These are phyloP conservation scores for Bombyx mandarina DNA, from an alignment of 1,140 invertebrate genomes.

Conservation along the genomic window DNA sequence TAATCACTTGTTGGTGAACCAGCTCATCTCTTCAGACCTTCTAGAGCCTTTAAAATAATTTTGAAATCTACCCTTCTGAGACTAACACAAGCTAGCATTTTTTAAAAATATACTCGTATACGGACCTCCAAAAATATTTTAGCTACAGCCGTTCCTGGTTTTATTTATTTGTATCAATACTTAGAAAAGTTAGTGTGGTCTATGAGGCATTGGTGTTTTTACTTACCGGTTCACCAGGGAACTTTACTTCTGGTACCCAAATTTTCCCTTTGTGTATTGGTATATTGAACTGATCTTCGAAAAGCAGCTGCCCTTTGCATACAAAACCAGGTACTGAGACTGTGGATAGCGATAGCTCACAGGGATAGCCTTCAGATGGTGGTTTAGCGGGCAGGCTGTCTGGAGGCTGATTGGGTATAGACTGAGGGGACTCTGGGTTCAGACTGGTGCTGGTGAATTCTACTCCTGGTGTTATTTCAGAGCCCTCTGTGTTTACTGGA, in stretches of 20 bases:
- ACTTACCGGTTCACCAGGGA: constrained; percentile 58
- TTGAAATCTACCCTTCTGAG: no score
- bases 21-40: no score
- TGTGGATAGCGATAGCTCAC: constrained; percentile 34
- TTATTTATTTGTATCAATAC: no score
- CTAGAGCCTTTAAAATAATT: no score
- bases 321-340: constrained; percentile 45
- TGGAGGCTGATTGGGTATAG: background rate
- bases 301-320: constrained; percentile 70
- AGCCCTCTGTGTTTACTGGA: constrained; percentile 10
- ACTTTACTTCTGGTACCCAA: constrained; percentile 66
- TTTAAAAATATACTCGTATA: no score
- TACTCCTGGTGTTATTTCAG: background rate
- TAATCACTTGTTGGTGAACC: no score
- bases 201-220: no score
- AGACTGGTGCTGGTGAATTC: background rate
- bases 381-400: background rate
- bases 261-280: constrained; percentile 38
- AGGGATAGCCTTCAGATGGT: constrained; percentile 19
- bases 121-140: no score
- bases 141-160: no score
- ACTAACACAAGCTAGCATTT: no score
- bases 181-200: no score
- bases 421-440: background rate
- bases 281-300: constrained; percentile 68